Conservation (phyloP, 2,113 vertebrate genomes). For the Ceuthmochares aereus region DNA sequence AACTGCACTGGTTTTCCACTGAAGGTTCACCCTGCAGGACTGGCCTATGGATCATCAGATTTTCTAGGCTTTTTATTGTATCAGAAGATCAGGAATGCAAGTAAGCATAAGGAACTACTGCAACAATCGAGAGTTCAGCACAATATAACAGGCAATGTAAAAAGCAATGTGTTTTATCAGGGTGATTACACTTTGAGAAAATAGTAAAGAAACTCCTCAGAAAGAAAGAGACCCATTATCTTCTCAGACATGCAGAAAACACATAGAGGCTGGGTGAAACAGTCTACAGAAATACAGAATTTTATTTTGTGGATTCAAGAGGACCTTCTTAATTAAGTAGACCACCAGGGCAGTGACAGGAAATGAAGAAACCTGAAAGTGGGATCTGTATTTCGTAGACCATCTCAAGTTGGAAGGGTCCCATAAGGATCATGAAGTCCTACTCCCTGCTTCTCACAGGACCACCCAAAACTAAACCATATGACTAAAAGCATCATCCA, state of each 20-base stretch:
- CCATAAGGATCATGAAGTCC: not conserved
- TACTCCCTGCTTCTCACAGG: too few species aligned
- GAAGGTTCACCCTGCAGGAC: slow-evolving; percentile 23
- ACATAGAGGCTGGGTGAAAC: not conserved
- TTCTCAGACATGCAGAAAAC: not conserved
- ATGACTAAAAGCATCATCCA: not conserved
- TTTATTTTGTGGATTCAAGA: not conserved
- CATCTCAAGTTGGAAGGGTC: not conserved
- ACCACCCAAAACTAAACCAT: not conserved
- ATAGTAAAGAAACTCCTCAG: not conserved
- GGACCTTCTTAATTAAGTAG: not conserved
- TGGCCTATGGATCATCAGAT: not conserved
- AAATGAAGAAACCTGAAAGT: not conserved
- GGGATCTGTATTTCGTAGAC: not conserved
- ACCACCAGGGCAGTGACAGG: not conserved
- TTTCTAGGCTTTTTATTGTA: not conserved
- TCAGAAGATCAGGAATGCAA: slow-evolving; percentile 8
- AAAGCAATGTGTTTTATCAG: not conserved
- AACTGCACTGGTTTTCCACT: slow-evolving; percentile 73
- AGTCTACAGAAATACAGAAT: not conserved
- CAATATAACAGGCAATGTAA: not conserved
- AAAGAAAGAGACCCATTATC: not conserved
- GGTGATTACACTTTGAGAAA: not conserved
- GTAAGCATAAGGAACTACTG: not conserved
- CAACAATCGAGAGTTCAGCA: not conserved